phyloP scores from a whole-genome alignment of 2,797 vertebrate genomes.

The Anguilla marmorata region DNA sequence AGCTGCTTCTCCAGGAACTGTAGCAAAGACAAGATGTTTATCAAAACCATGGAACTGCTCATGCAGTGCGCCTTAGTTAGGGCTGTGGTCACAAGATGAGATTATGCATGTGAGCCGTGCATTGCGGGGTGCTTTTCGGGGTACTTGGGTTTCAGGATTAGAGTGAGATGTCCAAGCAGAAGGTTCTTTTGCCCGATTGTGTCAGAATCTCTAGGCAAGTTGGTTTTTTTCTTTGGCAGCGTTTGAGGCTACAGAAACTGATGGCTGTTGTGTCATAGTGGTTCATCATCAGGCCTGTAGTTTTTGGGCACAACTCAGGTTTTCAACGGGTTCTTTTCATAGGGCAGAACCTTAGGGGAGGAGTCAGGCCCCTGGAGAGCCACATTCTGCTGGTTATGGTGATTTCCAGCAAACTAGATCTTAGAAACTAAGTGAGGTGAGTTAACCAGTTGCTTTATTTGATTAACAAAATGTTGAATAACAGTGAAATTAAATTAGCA shows the following conservation, averaged over 20 bases:
- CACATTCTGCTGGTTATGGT: background rate
- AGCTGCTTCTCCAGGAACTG: background rate
- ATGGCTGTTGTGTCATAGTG: background rate
- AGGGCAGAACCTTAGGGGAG: background rate
- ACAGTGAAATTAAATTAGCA: background rate
- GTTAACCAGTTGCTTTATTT: background rate
- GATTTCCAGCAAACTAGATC: background rate
- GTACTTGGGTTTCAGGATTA: background rate
- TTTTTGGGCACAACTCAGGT: background rate
- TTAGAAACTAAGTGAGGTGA: background rate
- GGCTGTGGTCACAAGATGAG: background rate
- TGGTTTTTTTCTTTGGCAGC: background rate
- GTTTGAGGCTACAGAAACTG: background rate
- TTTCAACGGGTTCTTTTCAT: background rate
- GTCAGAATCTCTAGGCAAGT: background rate
- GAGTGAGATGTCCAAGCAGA: background rate
- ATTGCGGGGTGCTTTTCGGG: background rate
- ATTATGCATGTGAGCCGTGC: background rate
- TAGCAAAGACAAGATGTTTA: background rate
- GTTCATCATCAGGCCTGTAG: background rate
- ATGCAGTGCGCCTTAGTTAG: background rate
- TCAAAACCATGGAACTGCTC: slow-evolving; percentile 14
- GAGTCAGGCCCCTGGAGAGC: background rate
- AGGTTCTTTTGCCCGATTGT: background rate
- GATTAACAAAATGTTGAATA: background rate